Conservation (phyloP, 92 coral and sea anemone species). For the Epizoanthus ramosus region DNA sequence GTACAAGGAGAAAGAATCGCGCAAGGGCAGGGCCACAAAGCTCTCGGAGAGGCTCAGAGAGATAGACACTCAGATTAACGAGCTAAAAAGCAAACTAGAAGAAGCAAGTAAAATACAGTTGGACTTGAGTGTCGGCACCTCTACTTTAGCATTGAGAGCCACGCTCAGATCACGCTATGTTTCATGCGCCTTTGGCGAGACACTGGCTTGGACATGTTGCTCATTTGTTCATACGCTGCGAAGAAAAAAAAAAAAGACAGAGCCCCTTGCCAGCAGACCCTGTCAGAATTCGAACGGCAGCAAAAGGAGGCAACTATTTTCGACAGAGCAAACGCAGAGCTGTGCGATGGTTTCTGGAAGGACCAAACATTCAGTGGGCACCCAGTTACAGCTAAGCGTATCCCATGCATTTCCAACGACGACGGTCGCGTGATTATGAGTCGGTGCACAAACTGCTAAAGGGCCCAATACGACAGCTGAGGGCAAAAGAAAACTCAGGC, state of each 20-base stretch:
- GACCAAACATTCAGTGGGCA: conserved; percentile 47
- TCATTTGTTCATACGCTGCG: conserved; percentile 48
- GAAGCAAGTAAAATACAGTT: conserved; percentile 28
- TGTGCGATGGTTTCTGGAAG: conserved; percentile 46
- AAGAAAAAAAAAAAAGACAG: conserved; percentile 39
- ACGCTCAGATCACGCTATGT: conserved; percentile 23
- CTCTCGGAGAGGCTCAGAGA: conserved; percentile 35
- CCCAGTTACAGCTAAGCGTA: conserved; percentile 21
- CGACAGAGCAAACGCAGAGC: conserved; percentile 44
- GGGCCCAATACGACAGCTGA: conserved; percentile 37
- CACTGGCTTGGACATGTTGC: conserved; percentile 46
- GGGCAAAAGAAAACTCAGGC: conserved; percentile 27
- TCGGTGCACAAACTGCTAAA: conserved; percentile 30
- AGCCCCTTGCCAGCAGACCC: conserved; percentile 38
- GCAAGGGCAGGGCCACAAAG: conserved; percentile 41
- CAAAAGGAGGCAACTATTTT: conserved; percentile 46
- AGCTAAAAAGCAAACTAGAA: conserved; percentile 23
- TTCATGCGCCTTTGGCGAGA: conserved; percentile 31
- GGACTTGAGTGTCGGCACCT: conserved; percentile 36
- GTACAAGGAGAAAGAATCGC: conserved; percentile 14
- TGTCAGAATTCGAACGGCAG: conserved; percentile 33
- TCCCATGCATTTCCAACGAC: conserved; percentile 19
- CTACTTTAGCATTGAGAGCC: conserved; percentile 29
- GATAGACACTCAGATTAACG: conserved; percentile 23
- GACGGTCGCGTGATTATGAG: conserved; percentile 10